These are phyloP conservation scores for Desmodus rotundus DNA, from an alignment of 2,113 vertebrate species.

Conservation along the genomic window DNA sequence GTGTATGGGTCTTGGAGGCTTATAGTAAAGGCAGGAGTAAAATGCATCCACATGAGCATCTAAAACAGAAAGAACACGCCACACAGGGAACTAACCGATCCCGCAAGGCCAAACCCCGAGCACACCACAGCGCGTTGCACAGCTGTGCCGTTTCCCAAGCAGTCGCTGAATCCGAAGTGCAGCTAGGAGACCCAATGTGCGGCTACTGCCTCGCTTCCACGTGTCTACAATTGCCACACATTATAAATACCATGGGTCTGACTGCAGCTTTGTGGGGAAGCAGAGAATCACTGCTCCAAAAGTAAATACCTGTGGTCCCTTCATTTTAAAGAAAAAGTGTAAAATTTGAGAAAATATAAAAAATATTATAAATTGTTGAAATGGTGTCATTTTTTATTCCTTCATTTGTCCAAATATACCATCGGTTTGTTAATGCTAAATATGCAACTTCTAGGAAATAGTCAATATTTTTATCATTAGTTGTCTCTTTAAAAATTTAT, in stretches of 20 bases:
- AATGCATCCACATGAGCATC: background rate
- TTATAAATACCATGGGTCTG: background rate
- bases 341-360: background rate
- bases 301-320: background rate
- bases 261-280: background rate
- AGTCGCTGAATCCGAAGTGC: background rate
- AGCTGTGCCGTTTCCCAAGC: background rate
- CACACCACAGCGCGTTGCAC: rapidly evolving
- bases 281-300: background rate
- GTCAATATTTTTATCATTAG: background rate
- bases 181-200: background rate
- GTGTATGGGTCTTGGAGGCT: background rate
- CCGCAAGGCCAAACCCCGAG: rapidly evolving
- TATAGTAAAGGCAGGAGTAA: background rate
- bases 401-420: background rate
- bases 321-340: background rate
- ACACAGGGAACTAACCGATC: rapidly evolving
- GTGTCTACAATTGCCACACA: background rate
- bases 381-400: background rate
- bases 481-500: background rate
- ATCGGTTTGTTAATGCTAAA: background rate
- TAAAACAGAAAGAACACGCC: background rate
- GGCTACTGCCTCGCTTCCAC: background rate
- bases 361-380: background rate
- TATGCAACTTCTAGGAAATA: background rate